phyloP scores from a whole-genome alignment of 1,140 invertebrate genomes.

The Charaxes varanes region DNA sequence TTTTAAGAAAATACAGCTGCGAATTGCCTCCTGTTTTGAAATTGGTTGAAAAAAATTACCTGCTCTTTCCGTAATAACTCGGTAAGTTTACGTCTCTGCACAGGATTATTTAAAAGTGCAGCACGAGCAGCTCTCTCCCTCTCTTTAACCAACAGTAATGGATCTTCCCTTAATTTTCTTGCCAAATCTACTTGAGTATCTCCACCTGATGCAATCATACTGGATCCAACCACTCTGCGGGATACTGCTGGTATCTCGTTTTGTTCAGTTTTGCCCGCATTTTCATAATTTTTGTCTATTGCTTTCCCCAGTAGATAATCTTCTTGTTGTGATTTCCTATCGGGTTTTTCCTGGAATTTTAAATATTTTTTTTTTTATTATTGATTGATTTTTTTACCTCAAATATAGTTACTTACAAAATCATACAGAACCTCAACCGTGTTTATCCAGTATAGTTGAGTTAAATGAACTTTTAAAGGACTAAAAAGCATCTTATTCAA shows the following conservation, averaged over 20 bases:
- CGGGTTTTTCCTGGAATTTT: conserved; percentile 75
- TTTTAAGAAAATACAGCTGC: too few relatives aligned
- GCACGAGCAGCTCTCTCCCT: conserved; percentile 87
- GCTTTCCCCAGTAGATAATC: conserved; percentile 92
- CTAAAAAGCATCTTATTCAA: too few relatives aligned
- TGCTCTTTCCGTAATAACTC: conserved; percentile 81
- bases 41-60: conserved; percentile 35
- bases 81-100: conserved; percentile 89
- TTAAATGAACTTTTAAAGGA: too few relatives aligned
- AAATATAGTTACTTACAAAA: too few relatives aligned
- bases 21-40: too few relatives aligned
- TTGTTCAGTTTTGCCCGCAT: conserved; percentile 77
- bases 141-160: conserved; percentile 88
- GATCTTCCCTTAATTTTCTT: conserved; percentile 93
- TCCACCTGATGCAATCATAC: conserved; percentile 53
- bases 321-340: conserved; percentile 84
- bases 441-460: too few relatives aligned
- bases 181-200: conserved; percentile 85
- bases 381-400: too few relatives aligned
- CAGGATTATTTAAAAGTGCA: conserved; percentile 91
- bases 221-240: conserved; percentile 75
- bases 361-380: conserved; percentile 6
- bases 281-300: conserved; percentile 90
- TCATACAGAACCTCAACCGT: too few relatives aligned
- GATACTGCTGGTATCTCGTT: conserved; percentile 86